Base-by-base conservation (phyloP, 2,888 invertebrate species). In the Stomorhina lunata region DNA sequence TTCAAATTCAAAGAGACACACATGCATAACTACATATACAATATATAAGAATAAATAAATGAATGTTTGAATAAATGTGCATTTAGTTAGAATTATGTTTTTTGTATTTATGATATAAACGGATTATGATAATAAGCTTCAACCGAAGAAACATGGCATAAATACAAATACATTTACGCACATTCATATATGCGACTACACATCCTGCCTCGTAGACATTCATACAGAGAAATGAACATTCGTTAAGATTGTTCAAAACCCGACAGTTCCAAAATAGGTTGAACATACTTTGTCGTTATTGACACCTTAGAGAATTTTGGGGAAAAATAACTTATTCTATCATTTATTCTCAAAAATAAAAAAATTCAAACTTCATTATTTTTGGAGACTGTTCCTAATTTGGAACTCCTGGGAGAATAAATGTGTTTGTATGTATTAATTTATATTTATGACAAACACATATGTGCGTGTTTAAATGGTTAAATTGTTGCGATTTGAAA, bases 111-210 rank as follows among this genome's bases (percentile, higher is more conserved):
- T 73, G n/a, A 27, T n/a, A 17, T 57, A 72, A 77, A 88, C 85
- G 89, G 88, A 88, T 88, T 88, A 88, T 88, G 86, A 87, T 89
- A 89, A 89, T 88, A 86, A 88, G 88, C 85, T 85, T 63, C 10
- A 53, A n/a, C n/a, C n/a, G n/a, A 61, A 40, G 37, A 43, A 78
- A 55, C 63, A 55, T 45, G 34, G 29, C 34, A 71, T 25, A 48
- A 59, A 61, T 63, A 27, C 50, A 65, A 29, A 72, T 40, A 40
- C 37, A 40, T 6, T 34, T 4, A 40, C 27, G 5, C 57, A 48
- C 20, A 48, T 63, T 29, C 22, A 71, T 29, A 57, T 37, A 80
- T 50, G 45, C 84, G 85, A 65, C 45, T 20, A 29, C 34, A 61
- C 57, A 81, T 43, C 55, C 32, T 68, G 12, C 25, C 37, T 17